These are phyloP conservation scores for Turdus rufiventris DNA, from an alignment of 2,113 vertebrate genomes.

Conservation along the genomic window DNA sequence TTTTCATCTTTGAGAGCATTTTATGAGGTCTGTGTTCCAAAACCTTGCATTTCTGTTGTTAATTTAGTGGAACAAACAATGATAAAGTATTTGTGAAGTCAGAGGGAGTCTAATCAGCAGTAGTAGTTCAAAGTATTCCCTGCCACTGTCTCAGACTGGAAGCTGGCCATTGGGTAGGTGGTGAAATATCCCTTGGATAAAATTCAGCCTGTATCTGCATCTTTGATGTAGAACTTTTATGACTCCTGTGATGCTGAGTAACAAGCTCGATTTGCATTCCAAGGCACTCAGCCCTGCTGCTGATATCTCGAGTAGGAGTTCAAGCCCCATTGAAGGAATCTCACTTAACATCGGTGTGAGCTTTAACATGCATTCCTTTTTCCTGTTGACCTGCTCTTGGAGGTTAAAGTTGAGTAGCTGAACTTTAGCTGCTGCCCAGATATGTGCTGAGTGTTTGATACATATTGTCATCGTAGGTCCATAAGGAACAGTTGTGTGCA, in stretches of 20 bases:
- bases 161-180: not conserved
- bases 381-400: conserved; percentile 67
- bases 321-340: conserved; percentile 62
- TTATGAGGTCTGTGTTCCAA: not conserved
- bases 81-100: conserved; percentile 15
- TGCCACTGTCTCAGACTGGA: not conserved
- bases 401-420: conserved; percentile 72
- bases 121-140: conserved; percentile 23
- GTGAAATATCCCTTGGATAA: conserved; percentile 48
- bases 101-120: conserved; percentile 13
- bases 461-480: conserved; percentile 55
- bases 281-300: conserved; percentile 54
- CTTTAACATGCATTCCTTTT: conserved; percentile 69
- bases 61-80: conserved; percentile 35
- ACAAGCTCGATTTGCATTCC: conserved; percentile 57
- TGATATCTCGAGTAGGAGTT: conserved; percentile 65
- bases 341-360: conserved; percentile 56
- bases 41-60: not conserved
- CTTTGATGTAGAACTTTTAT: conserved; percentile 48
- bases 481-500: not conserved
- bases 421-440: conserved; percentile 63
- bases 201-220: conserved; percentile 43
- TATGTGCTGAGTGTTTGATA: conserved; percentile 74
- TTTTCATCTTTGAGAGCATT: not conserved
- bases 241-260: conserved; percentile 44